Base-by-base conservation (phyloP, 2,113 vertebrate species). In the Aegypius monachus region DNA sequence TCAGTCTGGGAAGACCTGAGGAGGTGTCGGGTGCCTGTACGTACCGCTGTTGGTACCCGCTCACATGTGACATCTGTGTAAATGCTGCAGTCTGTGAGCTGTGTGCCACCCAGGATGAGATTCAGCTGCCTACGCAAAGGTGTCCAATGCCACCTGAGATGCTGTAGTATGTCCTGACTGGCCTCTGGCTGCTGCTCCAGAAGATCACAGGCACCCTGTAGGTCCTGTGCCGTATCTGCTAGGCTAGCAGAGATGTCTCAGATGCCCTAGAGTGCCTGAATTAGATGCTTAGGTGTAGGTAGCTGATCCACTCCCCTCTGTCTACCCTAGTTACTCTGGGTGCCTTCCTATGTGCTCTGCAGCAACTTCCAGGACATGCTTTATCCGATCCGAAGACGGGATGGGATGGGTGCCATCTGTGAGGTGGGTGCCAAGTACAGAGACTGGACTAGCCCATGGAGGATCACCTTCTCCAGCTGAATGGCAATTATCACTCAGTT, bases 1-100 rank as follows among this genome's bases (percentile, higher is more conserved):
- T 77, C 17, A 8, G 14, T 52, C 20, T 62, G 18, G 52, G 27
- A 36, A 45, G 32, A 21, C 14, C 32, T 8, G 25, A 62, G 47
- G 5, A 26, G 20, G 12, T 40, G 13, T 66, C 0, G 0, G 21
- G 12, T 62, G 52, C 17, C 38, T 50, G 6, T 50, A 1, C 22
- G 21, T 52, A 32, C 22, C 2, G 1, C 36, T 43, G 14, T 31
- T 55, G 32, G 26, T 38, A 56, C 12, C 29, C 0, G 0, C 36
- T 67, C 27, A 32, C 2, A 2, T 11, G 13, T 91, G 70, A 36
- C 34, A 48, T 6, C 27, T 45, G 23, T 65, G 43, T 29, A 88
- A 61, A 47, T 53, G 22, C 34, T 38, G 36, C 13, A 8, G 48
- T 42, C 55, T 88, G 34, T 19, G 66, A 65, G n/a, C 15, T 50